Percentiles rank a stretch among this genome's conserved stretches.
Evolutionary conservation across 2,113 vertebrate genomes (phyloP).

Genomic region (Pleuronectes platessa): DNA sequence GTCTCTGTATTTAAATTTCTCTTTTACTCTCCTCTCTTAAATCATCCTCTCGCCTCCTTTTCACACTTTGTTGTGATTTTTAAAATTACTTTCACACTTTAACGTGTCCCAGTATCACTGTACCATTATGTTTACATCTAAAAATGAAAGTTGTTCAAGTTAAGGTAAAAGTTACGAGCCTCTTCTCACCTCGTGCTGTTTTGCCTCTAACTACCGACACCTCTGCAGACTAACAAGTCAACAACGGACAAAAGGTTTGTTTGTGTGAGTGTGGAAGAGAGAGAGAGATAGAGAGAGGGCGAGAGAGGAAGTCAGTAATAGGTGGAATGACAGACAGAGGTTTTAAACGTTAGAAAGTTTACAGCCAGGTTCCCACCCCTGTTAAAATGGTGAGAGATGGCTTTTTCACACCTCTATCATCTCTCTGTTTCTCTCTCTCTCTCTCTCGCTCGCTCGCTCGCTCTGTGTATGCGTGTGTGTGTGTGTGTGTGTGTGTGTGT

Average conservation of each 20-base stretch:
- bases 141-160: constrained; percentile 21
- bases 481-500: constrained; percentile 18
- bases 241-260: constrained; percentile 51
- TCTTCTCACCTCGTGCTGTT: constrained; percentile 34
- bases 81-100: neutral
- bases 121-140: neutral
- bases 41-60: neutral
- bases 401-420: constrained; percentile 64
- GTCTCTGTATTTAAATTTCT: too few relatives aligned
- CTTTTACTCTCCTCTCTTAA: neutral
- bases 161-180: constrained; percentile 16
- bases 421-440: neutral
- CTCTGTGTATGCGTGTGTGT: constrained; percentile 20
- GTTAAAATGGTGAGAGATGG: constrained; percentile 62
- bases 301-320: neutral
- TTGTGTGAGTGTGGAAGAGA: constrained; percentile 15
- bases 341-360: constrained; percentile 59
- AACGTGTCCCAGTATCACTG: neutral
- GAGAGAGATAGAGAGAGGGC: neutral
- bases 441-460: neutral
- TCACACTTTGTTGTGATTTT: neutral
- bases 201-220: constrained; percentile 32
- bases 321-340: constrained; percentile 54
- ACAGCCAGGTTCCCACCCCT: constrained; percentile 66
- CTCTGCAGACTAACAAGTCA: constrained; percentile 46